Evolutionary conservation across 2,888 invertebrate genomes (phyloP).

Genomic region (Halictus ligatus): DNA sequence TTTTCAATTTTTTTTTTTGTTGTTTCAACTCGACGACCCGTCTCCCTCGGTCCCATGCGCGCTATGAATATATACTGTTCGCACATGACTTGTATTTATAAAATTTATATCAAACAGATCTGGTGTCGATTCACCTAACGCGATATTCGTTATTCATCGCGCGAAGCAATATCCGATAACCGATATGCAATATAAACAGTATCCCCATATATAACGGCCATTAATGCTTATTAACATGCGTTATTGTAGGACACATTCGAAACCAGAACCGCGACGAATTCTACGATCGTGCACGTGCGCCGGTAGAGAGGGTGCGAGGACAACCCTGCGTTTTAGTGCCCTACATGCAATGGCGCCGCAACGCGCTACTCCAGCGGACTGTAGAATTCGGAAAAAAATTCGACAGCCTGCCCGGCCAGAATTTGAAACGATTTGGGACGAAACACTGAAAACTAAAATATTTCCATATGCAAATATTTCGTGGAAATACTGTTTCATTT

Average conservation of each 20-base stretch:
- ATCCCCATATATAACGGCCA: conserved; percentile 75
- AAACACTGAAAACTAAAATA: not conserved
- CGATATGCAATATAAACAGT: conserved; percentile 73
- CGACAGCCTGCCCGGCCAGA: not conserved
- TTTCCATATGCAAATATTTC: not conserved
- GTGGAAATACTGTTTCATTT: not conserved
- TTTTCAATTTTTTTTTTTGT: not conserved
- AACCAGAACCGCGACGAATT: conserved; percentile 77
- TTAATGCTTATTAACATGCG: conserved; percentile 77
- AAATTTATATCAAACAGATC: not conserved
- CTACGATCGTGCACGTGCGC: conserved; percentile 74
- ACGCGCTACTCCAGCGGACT: not conserved
- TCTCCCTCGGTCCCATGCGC: not conserved
- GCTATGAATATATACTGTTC: conserved; percentile 2
- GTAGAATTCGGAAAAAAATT: not conserved
- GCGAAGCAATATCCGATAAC: conserved; percentile 28
- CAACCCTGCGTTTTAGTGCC: conserved; percentile 61
- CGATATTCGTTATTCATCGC: not conserved
- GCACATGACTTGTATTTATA: not conserved
- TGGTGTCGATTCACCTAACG: not conserved
- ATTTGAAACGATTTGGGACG: not conserved
- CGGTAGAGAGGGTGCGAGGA: conserved; percentile 44
- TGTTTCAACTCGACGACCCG: conserved; percentile 2
- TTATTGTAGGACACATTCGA: conserved; percentile 68
- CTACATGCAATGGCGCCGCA: conserved; percentile 68